Conservation (phyloP, 1,140 invertebrate species). For the Anastrepha obliqua region DNA sequence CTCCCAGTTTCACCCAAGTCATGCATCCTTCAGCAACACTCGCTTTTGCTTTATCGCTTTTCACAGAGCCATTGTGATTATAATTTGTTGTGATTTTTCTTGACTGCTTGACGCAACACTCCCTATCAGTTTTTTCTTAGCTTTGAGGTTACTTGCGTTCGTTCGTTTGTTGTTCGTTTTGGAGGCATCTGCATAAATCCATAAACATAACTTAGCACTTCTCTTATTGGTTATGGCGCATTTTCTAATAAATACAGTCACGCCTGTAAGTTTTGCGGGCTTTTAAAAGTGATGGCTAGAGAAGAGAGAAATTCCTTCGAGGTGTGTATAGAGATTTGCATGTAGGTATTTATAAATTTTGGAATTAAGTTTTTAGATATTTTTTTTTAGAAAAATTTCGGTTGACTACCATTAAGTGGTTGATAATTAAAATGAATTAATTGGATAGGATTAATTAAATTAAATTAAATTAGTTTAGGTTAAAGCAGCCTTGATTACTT, state of each 20-base stretch:
- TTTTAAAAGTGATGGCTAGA: no score
- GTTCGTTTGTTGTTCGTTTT: background rate
- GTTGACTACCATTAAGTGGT: no score
- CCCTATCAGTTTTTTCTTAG: background rate
- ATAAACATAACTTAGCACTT: constrained; percentile 38
- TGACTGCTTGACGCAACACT: background rate
- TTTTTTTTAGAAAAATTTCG: no score
- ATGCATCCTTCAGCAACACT: constrained; percentile 9
- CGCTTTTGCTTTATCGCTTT: constrained; percentile 41
- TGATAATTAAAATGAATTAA: no score
- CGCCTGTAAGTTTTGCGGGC: background rate
- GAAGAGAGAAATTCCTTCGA: no score
- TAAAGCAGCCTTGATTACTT: no score
- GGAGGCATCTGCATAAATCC: constrained; percentile 29
- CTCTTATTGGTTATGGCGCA: background rate
- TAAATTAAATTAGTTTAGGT: no score
- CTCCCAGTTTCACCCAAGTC: background rate
- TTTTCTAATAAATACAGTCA: constrained; percentile 10
- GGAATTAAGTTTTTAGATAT: no score
- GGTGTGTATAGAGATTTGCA: no score
- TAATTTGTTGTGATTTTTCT: constrained; percentile 45
- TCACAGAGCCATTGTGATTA: constrained; percentile 4
- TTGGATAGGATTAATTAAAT: no score
- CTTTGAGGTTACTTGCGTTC: constrained; percentile 4
- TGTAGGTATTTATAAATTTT: no score